Conservation (phyloP, 2,888 invertebrate genomes). For the Tenthredo distinguenda region DNA sequence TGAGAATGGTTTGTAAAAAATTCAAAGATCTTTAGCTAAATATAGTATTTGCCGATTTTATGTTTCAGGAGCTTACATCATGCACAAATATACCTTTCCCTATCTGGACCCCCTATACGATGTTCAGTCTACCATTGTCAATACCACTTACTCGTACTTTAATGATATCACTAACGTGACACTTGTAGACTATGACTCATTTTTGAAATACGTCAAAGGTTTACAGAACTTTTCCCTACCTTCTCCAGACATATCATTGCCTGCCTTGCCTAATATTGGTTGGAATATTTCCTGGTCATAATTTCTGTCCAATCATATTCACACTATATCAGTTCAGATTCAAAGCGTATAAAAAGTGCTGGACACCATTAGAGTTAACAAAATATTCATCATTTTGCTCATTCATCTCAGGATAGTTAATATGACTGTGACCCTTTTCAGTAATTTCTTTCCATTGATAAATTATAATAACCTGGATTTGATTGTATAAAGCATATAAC, state of each 20-base stretch:
- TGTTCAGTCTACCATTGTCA: constrained; percentile 70
- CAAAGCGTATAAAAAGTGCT: background rate
- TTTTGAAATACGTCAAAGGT: constrained; percentile 69
- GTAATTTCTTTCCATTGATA: background rate
- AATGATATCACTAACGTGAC: constrained; percentile 67
- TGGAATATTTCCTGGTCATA: constrained; percentile 69
- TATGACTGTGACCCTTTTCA: background rate
- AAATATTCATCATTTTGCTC: background rate
- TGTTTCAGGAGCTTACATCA: constrained; percentile 77
- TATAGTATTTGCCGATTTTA: constrained; percentile 63
- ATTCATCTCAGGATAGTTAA: constrained; percentile 20
- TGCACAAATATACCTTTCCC: constrained; percentile 73
- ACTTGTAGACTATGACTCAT: constrained; percentile 66
- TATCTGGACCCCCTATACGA: constrained; percentile 73
- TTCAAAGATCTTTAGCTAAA: background rate
- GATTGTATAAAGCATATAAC: background rate
- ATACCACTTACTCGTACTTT: constrained; percentile 71
- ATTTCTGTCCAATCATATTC: background rate
- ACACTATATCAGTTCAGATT: background rate
- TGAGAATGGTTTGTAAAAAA: background rate
- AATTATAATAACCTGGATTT: background rate
- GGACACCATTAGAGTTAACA: background rate
- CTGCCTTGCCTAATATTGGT: constrained; percentile 68
- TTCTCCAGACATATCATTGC: constrained; percentile 70
- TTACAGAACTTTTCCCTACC: constrained; percentile 68